phyloP scores from a whole-genome alignment of 2,113 vertebrate species.

The Aphelocoma coerulescens region DNA sequence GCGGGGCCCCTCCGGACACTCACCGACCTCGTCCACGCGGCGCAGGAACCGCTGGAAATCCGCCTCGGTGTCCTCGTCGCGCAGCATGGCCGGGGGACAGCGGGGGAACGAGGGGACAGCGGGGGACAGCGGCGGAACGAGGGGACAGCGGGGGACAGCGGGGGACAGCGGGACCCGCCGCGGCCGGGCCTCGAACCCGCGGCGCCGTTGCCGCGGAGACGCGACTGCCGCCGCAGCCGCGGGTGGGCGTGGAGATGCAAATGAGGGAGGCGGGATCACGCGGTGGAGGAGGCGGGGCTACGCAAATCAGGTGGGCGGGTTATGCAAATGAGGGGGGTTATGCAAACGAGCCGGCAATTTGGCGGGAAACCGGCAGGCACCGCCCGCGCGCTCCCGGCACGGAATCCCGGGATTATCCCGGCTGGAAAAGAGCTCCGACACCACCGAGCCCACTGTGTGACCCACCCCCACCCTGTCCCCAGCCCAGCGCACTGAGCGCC shows the following conservation, averaged over 20 bases:
- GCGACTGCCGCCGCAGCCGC: rapidly evolving
- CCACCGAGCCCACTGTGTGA: rapidly evolving
- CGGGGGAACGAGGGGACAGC: background rate
- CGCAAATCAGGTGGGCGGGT: rapidly evolving
- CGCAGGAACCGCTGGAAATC: constrained; percentile 36
- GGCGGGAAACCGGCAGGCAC: background rate
- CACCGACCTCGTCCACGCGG: background rate
- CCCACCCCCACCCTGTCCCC: background rate
- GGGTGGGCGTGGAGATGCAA: background rate
- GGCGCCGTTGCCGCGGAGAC: background rate
- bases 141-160: rapidly evolving
- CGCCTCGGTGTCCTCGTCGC: background rate
- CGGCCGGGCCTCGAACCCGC: background rate
- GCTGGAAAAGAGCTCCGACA: no score
- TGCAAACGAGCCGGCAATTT: rapidly evolving
- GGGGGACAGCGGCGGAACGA: rapidly evolving
- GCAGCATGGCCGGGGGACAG: background rate
- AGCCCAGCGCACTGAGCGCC: background rate
- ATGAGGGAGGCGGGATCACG: rapidly evolving
- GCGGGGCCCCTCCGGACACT: background rate
- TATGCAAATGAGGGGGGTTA: rapidly evolving
- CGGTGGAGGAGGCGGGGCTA: no score
- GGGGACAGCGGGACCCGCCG: background rate
- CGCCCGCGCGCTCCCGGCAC: no score
- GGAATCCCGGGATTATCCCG: background rate